Evolutionary conservation across 1,140 invertebrate genomes (phyloP), one percentile per base, ranked within the genome.

Genomic region (Triops cancriformis): DNA sequence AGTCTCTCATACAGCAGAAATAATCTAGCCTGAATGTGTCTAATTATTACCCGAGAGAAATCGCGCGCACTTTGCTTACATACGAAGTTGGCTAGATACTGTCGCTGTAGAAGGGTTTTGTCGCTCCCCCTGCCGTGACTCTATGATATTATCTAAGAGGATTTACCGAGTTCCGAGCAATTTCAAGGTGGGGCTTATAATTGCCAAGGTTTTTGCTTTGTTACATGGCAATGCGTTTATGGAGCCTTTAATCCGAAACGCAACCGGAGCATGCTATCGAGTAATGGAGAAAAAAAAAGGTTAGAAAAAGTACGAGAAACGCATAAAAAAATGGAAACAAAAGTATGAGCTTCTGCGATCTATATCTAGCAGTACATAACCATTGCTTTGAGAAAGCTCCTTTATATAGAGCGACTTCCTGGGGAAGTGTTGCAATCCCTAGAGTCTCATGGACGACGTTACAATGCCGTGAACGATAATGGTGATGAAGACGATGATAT

Each of bases 401-500:
- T 64, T 18, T 18, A 64, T 64, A 64, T 6, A 64, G 14, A 64
- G 14, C 5, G 23, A 23, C 23, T 64, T n/a, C 51, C 51, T 64
- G 51, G 51, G 51, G 18, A 64, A 64, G 23, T n/a, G 23, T 23
- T 6, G 51, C 18, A 64, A 64, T 64, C 51, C 51, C 51, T n/a
- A 64, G 51, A 64, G 51, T 23, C 51, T 5, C 51, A 23, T 64
- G 51, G 14, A 64, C 51, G 51, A 23, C 18, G 23, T n/a, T 6
- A n/a, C 18, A 23, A 64, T 64, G 51, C 14, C 51, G 18, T 64
- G 51, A 37, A 37, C 31, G 31, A 37, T 37, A 37, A 64, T 23
- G 51, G 23, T 64, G 51, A 64, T 64, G 51, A 64, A n/a, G 45
- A 64, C 18, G 51, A 64, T 64, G 51, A 64, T 64, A 64, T n/a